Evolutionary conservation across 2,888 invertebrate species (phyloP).

Genomic region (Macropis europaea): DNA sequence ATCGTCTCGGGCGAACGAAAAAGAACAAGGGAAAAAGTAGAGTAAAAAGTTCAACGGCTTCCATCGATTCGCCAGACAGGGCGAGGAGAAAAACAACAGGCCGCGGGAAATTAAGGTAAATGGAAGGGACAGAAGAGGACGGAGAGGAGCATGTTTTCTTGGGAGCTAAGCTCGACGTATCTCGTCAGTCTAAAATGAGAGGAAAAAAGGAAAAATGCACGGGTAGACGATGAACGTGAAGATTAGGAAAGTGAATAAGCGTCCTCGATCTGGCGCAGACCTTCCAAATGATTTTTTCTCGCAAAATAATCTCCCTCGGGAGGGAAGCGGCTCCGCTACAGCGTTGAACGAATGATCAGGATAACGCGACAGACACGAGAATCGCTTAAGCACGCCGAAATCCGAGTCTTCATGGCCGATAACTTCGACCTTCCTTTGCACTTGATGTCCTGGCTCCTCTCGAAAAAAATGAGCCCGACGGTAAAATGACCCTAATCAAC

Average conservation of each 20-base stretch:
- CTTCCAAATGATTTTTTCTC: constrained; percentile 5
- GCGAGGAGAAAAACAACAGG: background rate
- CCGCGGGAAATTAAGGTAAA: background rate
- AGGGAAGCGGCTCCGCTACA: background rate
- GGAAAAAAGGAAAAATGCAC: background rate
- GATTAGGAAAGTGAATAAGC: constrained; percentile 43
- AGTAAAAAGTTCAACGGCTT: background rate
- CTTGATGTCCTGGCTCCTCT: background rate
- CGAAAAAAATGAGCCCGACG: background rate
- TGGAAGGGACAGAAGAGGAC: background rate
- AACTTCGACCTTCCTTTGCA: background rate
- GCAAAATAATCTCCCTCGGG: background rate
- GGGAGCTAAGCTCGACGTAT: background rate
- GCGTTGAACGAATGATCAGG: constrained; percentile 7
- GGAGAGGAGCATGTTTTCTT: background rate
- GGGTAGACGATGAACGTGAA: background rate
- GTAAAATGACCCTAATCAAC: no score
- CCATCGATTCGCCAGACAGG: background rate
- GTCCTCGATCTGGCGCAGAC: background rate
- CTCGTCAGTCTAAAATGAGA: background rate
- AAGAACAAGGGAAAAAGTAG: no score
- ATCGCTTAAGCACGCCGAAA: constrained; percentile 19
- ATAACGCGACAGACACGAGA: constrained; percentile 10
- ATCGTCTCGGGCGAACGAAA: no score
- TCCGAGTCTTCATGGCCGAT: constrained; percentile 5